Conservation (phyloP, 2,797 vertebrate genomes). For the Acanthurus leucopareius region DNA sequence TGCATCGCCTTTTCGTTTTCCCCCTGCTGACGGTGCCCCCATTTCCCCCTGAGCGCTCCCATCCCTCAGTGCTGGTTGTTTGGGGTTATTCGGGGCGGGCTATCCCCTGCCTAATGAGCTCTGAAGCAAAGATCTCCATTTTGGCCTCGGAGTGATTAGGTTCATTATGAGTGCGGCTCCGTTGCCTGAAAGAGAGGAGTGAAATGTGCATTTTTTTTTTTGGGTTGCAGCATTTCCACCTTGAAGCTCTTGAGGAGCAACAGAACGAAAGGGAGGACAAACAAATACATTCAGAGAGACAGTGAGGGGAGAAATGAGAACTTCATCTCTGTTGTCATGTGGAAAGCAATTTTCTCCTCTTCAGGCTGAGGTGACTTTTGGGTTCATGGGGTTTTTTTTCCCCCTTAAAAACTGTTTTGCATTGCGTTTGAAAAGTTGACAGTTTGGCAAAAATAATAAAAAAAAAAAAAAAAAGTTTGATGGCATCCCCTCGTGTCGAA, state of each 20-base stretch:
- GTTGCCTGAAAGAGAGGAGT: conserved; percentile 28
- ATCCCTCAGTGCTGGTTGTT: conserved; percentile 65
- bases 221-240: conserved; percentile 19
- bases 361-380: conserved; percentile 44
- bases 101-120: conserved; percentile 74
- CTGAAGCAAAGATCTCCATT: conserved; percentile 72
- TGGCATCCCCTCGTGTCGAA: not conserved
- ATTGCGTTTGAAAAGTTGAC: conserved; percentile 55
- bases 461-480: conserved; percentile 35
- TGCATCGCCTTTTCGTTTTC: conserved; percentile 48
- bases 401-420: conserved; percentile 32
- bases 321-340: conserved; percentile 40
- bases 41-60: conserved; percentile 28
- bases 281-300: conserved; percentile 35
- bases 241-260: conserved; percentile 46
- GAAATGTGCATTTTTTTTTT: not conserved
- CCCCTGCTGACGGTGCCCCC: conserved; percentile 45
- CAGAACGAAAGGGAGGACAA: conserved; percentile 32
- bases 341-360: conserved; percentile 57
- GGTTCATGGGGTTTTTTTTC: conserved; percentile 48
- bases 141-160: conserved; percentile 64
- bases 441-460: conserved; percentile 4
- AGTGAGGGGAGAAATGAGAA: not conserved
- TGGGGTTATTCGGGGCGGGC: conserved; percentile 58
- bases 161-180: conserved; percentile 67